Evolutionary conservation across 2,113 vertebrate species (phyloP), one percentile per base, ranked within the genome.

Genomic region (Oceanites oceanicus): DNA sequence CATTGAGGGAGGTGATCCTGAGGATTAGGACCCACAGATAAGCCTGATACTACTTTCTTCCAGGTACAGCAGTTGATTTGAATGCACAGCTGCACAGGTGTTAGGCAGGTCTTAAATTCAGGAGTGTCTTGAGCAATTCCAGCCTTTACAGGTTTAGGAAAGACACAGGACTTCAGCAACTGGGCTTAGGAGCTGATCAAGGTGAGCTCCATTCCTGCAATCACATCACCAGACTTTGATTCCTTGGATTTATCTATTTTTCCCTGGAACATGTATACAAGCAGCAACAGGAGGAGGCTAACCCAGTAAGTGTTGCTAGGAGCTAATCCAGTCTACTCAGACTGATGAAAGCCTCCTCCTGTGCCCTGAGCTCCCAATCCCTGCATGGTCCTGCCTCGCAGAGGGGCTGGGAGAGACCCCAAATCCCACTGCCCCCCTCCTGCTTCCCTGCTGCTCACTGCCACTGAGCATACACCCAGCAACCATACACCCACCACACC

Each of bases 211-310:
- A 13, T 36, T 90, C 59, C 78, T 77, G 27, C 82, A 90, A 8
- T 49, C 47, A 13, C 9, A 0, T 79, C 81, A 76, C 42, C 70
- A 77, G 74, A 49, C 30, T 65, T 79, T 22, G 36, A 55, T 71
- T 80, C 55, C 68, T 67, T 47, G 90, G 82, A 86, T 94, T 96
- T 92, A 93, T 32, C 82, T 38, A 38, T 38, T 38, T 38, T 38
- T 38, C 52, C 38, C 50, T 47, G 88, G 58, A 96, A 88, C 36
- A 42, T 0, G 20, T 13, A 70, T 10, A 62, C 9, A 79, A 71
- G 38, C 59, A 73, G 71, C 32, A 96, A 71, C 88, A 74, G 67
- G 79, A 94, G 75, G 47, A 42, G 14, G 0, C 47, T 50, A 55
- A 76, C 85, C 45, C 32, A 63, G 15, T 55, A 85, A 80, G 62